Base-by-base conservation (phyloP, 2,888 invertebrate species). In the Catotricha subobsoleta region DNA sequence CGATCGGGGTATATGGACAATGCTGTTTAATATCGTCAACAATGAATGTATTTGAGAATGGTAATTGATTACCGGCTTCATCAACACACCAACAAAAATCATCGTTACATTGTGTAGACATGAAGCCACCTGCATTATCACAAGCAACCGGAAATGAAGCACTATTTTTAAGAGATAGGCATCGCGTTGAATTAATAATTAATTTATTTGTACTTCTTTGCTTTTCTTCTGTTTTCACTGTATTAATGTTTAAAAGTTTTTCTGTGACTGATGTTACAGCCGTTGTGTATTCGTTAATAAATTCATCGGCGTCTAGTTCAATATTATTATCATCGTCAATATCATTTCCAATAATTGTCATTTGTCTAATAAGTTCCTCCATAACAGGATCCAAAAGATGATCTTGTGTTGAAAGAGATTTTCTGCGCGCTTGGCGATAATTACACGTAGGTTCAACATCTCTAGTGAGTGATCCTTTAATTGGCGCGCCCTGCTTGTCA, bases 81-180 rank as follows among this genome's bases (percentile, higher is more conserved):
- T 87, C 84, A 3, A 86, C 84, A 57, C 87, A 87, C 84, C 86
- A 86, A 56, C 86, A 86, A 40, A 67, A 64, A n/a, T 64, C 59
- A 0, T 63, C 60, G 18, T 74, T 72, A 53, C 86, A 86, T 52
- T 86, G 86, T 1, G 73, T 76, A 1, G 86, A 75, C 2, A 73
- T 62, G 58, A 84, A 86, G 48, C 74, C 69, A 0, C 81, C 82
- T 45, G 72, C 69, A 2, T 68, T 57, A 47, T 77, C 70, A 49
- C 82, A 82, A n/a, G 72, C 71, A 0, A 68, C 64, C 0, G 66
- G 62, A 8, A 66, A 62, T 0, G 57, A 52, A 1, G 62, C 60
- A 0, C 56, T 53, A 7, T 63, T 58, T 13, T 64, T 61, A 15
- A 64, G 46, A 1, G 67, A 65, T 40, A 65, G 58, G 46, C 70